phyloP scores from a whole-genome alignment of 2,113 vertebrate genomes.

The Bubo scandiacus region DNA sequence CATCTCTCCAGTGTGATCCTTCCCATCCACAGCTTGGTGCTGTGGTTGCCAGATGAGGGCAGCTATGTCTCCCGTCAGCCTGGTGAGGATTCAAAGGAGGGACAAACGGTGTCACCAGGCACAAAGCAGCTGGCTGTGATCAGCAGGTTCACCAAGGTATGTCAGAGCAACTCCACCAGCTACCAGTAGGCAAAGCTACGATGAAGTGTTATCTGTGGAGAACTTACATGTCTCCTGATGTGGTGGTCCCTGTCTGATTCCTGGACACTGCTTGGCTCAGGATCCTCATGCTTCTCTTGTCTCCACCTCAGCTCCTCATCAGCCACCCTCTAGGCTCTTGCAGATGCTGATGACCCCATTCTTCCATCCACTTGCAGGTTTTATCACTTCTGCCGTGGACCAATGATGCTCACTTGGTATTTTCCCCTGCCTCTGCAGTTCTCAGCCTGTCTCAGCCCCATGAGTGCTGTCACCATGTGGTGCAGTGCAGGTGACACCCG shows the following conservation, averaged over 20 bases:
- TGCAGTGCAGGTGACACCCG: accelerated
- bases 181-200: neutral
- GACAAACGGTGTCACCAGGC: neutral
- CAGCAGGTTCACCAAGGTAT: neutral
- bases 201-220: neutral
- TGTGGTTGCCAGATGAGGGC: neutral
- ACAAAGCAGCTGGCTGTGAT: neutral
- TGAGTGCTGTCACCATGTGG: neutral
- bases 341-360: neutral
- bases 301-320: accelerated
- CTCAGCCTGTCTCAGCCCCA: neutral
- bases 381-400: neutral
- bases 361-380: neutral
- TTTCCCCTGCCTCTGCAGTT: neutral
- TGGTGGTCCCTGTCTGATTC: neutral
- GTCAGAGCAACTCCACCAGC: neutral
- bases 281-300: neutral
- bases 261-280: neutral
- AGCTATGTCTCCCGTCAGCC: neutral
- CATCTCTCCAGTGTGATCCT: neutral
- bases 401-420: neutral
- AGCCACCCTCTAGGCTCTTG: neutral
- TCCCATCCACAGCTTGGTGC: neutral
- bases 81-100: neutral
- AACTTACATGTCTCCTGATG: neutral